phyloP scores from a whole-genome alignment of 2,113 vertebrate genomes.

The Scomber colias region DNA sequence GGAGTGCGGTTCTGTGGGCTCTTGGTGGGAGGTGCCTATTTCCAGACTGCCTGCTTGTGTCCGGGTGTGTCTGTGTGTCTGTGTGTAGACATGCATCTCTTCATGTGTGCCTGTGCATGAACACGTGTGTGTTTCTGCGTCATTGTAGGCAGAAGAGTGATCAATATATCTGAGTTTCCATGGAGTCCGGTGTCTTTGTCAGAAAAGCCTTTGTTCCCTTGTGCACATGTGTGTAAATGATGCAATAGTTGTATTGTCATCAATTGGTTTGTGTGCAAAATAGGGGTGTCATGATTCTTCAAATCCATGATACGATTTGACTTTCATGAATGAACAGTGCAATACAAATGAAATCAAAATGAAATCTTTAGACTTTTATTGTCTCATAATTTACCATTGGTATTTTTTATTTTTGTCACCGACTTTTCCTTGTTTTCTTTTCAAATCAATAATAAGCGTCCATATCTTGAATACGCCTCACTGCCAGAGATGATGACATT shows the following conservation, averaged over 20 bases:
- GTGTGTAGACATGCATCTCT: slow-evolving; percentile 19
- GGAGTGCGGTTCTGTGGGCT: slow-evolving; percentile 29
- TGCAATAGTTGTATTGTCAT: neutral
- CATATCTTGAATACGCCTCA: too few species aligned
- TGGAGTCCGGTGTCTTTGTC: neutral
- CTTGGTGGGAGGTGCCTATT: slow-evolving; percentile 33
- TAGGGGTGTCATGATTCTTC: neutral
- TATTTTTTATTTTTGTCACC: too few species aligned
- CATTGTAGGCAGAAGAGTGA: slow-evolving; percentile 19
- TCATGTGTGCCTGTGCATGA: neutral
- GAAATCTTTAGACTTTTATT: too few species aligned
- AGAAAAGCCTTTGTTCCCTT: neutral
- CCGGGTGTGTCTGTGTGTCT: neutral
- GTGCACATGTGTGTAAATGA: neutral
- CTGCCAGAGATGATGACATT: too few species aligned
- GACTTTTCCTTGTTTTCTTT: too few species aligned
- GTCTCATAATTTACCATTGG: too few species aligned
- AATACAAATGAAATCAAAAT: too few species aligned
- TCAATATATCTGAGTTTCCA: slow-evolving; percentile 23
- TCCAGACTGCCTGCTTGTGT: neutral
- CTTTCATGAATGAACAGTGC: too few species aligned
- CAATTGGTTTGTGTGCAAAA: too few species aligned
- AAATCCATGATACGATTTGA: too few species aligned
- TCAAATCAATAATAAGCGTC: too few species aligned
- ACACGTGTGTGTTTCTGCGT: neutral